A percentile compares a stretch with the other conserved stretches of the same genome.
These are phyloP conservation scores for Rhopalosiphum maidis DNA, from an alignment of 1,140 invertebrate species.

Conservation along the genomic window DNA sequence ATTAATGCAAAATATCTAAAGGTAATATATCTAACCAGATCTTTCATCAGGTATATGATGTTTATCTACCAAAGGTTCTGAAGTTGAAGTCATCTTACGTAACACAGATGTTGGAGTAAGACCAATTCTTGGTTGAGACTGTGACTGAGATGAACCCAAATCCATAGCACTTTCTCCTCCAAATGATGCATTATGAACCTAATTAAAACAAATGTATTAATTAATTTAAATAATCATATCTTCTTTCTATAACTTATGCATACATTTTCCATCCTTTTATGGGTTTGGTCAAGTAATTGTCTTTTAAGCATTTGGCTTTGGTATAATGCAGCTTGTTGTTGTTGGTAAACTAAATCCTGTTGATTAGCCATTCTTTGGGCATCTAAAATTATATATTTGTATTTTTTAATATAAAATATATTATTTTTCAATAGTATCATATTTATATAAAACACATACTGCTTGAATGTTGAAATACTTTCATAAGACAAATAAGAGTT, in stretches of 20 bases:
- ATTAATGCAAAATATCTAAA: not conserved
- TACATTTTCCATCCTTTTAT: conserved; percentile 54
- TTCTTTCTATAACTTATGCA: no score
- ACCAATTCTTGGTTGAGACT: conserved; percentile 50
- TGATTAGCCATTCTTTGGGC: conserved; percentile 47
- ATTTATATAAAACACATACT: conserved; percentile 18
- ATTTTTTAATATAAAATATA: not conserved
- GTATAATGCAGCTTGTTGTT: conserved; percentile 48
- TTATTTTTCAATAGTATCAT: not conserved
- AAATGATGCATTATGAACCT: conserved; percentile 43
- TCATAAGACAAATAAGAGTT: conserved; percentile 73
- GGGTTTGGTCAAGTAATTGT: conserved; percentile 42
- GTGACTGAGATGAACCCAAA: not conserved
- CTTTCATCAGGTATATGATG: conserved; percentile 40
- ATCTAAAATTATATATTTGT: conserved; percentile 14
- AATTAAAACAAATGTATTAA: not conserved
- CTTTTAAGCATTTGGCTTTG: conserved; percentile 52
- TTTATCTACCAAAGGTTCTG: conserved; percentile 62
- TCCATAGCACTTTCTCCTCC: not conserved
- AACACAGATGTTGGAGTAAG: conserved; percentile 56
- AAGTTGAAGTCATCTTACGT: conserved; percentile 60
- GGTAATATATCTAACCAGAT: conserved; percentile 33
- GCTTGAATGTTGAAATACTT: conserved; percentile 61
- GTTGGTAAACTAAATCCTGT: conserved; percentile 48
- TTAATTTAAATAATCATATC: not conserved